Evolutionary conservation across 2,113 vertebrate genomes (phyloP).

Genomic region (Neomonachus schauinslandi): DNA sequence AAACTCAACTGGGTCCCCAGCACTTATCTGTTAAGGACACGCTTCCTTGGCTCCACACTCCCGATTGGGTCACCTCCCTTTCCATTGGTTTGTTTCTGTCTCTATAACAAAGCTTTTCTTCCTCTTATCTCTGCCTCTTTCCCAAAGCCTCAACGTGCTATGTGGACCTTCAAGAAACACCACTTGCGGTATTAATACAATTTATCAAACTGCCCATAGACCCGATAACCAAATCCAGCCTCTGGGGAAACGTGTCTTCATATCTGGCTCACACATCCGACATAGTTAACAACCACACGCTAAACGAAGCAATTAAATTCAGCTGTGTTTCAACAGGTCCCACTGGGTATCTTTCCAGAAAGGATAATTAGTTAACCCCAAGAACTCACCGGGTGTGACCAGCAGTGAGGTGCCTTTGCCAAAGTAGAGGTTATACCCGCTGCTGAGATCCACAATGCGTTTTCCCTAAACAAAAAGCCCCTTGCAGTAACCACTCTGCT

Average conservation of each 20-base stretch:
- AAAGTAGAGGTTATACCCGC: neutral
- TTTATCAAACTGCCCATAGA: conserved; percentile 71
- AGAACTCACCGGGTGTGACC: conserved; percentile 75
- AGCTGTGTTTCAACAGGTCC: conserved; percentile 71
- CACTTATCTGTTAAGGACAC: conserved; percentile 52
- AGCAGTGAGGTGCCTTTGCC: conserved; percentile 70
- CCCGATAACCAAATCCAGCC: conserved; percentile 73
- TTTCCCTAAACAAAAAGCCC: conserved; percentile 59
- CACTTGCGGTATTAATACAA: conserved; percentile 58
- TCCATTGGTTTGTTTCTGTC: conserved; percentile 48
- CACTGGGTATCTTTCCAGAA: conserved; percentile 67
- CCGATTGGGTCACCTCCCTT: neutral
- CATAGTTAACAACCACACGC: conserved; percentile 65
- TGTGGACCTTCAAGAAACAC: conserved; percentile 57
- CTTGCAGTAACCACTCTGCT: neutral
- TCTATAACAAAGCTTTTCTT: conserved; percentile 52
- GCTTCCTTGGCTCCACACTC: neutral
- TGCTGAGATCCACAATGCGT: conserved; percentile 46
- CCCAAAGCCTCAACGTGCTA: neutral
- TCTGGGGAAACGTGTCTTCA: conserved; percentile 67
- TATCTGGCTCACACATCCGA: conserved; percentile 72
- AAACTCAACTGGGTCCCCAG: neutral
- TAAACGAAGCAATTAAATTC: conserved; percentile 74
- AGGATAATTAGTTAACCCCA: conserved; percentile 64
- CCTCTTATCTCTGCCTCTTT: conserved; percentile 63